phyloP scores from a whole-genome alignment of 2,888 invertebrate genomes.

The Metacarcinus magister region DNA sequence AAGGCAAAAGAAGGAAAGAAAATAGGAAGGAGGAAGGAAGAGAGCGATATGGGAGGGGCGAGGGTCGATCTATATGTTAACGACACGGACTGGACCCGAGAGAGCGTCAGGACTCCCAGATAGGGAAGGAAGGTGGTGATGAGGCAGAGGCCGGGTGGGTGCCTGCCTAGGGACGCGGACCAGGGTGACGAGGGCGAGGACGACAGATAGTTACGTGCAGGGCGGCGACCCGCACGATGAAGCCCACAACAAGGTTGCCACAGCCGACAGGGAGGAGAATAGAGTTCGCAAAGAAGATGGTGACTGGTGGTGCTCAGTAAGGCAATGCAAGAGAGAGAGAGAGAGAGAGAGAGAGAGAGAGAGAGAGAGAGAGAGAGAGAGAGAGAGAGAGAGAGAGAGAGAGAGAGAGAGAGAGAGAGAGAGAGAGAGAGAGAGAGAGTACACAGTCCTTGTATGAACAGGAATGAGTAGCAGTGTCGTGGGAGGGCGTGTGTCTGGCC shows the following conservation, averaged over 20 bases:
- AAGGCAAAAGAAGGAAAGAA: background rate
- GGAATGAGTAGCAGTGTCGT: background rate
- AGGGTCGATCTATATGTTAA: background rate
- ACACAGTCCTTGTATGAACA: background rate
- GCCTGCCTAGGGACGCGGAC: background rate
- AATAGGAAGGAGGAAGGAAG: background rate
- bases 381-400: no score
- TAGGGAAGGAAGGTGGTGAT: conserved; percentile 4
- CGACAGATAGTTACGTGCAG: background rate
- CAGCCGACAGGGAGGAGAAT: background rate
- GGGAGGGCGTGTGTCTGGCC: background rate
- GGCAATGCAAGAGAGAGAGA: background rate
- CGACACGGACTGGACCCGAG: background rate
- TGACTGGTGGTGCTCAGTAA: background rate
- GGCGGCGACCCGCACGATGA: background rate
- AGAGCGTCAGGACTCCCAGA: background rate
- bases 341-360: conserved; percentile 34
- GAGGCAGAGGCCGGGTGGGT: background rate
- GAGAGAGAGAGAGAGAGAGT: background rate
- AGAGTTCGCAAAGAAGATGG: background rate
- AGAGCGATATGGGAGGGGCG: background rate
- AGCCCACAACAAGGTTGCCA: background rate
- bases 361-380: no score
- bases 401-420: background rate
- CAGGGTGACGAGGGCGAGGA: background rate